Percentiles rank a stretch among this genome's conserved stretches.
Evolutionary conservation across 1,140 invertebrate genomes (phyloP).

Genomic region (Goniozus legneri): DNA sequence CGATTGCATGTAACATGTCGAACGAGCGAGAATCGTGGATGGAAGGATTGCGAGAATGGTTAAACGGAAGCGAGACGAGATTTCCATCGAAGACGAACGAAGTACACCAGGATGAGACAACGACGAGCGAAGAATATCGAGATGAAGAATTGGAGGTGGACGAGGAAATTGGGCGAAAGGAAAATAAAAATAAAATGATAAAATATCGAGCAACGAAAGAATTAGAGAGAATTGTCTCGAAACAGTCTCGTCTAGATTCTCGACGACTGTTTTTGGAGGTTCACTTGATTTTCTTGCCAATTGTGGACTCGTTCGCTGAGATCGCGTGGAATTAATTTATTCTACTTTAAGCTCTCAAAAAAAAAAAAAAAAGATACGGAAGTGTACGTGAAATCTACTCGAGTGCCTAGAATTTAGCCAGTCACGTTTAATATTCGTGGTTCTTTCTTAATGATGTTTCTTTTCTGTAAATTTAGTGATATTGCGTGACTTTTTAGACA

Average conservation of each 20-base stretch:
- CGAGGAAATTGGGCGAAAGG: conserved; percentile 38
- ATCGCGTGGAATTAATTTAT: no score
- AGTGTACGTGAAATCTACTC: no score
- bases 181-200: conserved; percentile 24
- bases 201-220: not conserved
- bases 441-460: not conserved
- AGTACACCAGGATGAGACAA: not conserved
- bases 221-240: not conserved
- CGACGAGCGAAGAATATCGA: not conserved
- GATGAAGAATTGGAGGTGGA: conserved; percentile 31
- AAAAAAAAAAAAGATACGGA: no score
- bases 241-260: not conserved
- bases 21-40: conserved; percentile 19
- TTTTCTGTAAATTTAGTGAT: not conserved
- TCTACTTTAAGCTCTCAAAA: no score
- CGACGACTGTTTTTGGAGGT: conserved; percentile 11
- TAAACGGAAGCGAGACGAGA: conserved; percentile 6
- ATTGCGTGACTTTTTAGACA: conserved; percentile 3
- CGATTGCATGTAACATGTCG: conserved; percentile 15
- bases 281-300: conserved; percentile 39
- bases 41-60: conserved; percentile 16
- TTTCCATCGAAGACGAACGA: not conserved
- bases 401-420: not conserved
- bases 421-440: not conserved
- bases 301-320: no score